phyloP scores from a whole-genome alignment of 2,888 invertebrate genomes.

The Cosmia trapezina region DNA sequence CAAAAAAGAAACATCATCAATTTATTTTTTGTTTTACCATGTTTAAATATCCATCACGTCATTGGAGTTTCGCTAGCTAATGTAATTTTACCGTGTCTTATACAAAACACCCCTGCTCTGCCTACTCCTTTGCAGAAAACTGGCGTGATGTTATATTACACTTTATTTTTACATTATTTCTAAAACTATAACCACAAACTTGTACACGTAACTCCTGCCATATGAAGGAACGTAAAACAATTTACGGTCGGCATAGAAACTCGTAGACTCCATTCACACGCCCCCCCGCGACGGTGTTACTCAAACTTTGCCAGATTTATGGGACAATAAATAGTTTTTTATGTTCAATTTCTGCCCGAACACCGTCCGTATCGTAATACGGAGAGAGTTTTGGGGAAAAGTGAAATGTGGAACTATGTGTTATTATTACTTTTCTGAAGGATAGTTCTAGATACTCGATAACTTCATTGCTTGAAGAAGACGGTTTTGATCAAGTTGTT shows the following conservation, averaged over 20 bases:
- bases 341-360: constrained; percentile 56
- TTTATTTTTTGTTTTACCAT: no score
- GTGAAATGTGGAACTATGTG: constrained; percentile 26
- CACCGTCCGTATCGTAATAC: constrained; percentile 27
- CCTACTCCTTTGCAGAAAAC: no score
- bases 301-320: constrained; percentile 62
- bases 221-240: constrained; percentile 37
- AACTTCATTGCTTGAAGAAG: background rate
- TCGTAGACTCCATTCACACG: constrained; percentile 42
- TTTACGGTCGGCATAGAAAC: constrained; percentile 40
- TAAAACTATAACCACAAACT: constrained; percentile 3
- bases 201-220: background rate
- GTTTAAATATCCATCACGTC: no score
- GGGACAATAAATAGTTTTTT: constrained; percentile 63
- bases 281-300: constrained; percentile 48
- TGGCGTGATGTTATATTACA: no score
- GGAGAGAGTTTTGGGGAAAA: constrained; percentile 22
- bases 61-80: no score
- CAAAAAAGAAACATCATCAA: no score
- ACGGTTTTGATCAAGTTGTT: background rate
- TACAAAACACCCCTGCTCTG: no score
- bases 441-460: background rate
- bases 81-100: no score
- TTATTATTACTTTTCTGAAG: constrained; percentile 38
- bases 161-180: background rate